Evolutionary conservation across 2,888 invertebrate genomes (phyloP), one percentile per base, ranked within the genome.

Genomic region (Rotaria magnacalcarata): DNA sequence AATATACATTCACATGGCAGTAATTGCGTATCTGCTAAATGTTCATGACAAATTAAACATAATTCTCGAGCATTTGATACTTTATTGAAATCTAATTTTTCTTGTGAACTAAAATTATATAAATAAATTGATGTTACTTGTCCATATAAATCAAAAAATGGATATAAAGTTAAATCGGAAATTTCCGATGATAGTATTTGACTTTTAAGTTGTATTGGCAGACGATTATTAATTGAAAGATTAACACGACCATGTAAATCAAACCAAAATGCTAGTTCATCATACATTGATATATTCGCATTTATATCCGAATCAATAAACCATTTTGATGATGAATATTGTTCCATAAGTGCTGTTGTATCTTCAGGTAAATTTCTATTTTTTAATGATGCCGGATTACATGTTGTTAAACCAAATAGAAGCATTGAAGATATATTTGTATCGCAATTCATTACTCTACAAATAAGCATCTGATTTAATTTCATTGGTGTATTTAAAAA

Each of bases 381-480:
- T 47, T 75, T 43, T 43, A 75, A 75, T 75, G 21, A 43, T 24
- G 47, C 21, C 21, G 75, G 75, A 75, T 75, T 75, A 43, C 43
- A 43, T 75, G 75, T 75, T 75, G 75, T 75, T 47, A 75, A 43
- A 75, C 75, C 75, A 47, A 75, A 75, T 47, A 75, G 7, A 24
- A 75, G 47, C 24, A n/a, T 16, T 4, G 75, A 41, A 2, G 75
- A 75, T 21, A 75, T 75, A 75, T 75, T 75, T 21, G 75, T 11
- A 75, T 75, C 75, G 47, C 75, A 75, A 47, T 75, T 47, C 75
- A 75, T 43, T 21, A 75, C 75, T 75, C 47, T 75, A 75, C 75
- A 75, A 8, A 75, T 75, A 0, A 75, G 19, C 43, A 75, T 16
- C 43, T 75, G 43, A 43, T 43, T 43, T 21, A 75, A 21, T 75